Evolutionary conservation across 2,797 vertebrate species (phyloP), one percentile per base, ranked within the genome.

Genomic region (Coregonus ussuriensis): DNA sequence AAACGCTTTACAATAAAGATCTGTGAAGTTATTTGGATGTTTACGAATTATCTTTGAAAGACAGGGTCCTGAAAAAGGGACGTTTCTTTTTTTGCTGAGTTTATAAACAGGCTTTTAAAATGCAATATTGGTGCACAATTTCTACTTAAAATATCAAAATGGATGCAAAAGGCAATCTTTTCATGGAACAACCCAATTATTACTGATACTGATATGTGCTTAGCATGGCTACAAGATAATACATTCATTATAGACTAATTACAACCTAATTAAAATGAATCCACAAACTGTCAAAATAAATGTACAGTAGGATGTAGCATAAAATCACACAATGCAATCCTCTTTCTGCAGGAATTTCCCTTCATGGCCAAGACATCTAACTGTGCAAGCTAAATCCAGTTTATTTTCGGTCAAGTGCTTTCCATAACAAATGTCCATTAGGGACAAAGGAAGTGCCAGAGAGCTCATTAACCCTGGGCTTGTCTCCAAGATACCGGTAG

Each of bases 401-500:
- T 72, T 72, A 53, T 77, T 54, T 73, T 29, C 31, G 53, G 33
- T 29, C 75, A 77, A 72, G 68, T 52, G 59, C 31, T 78, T 77
- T 78, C 59, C 29, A 54, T 56, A 65, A 77, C 33, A 51, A 47
- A 77, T 54, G 70, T 41, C 70, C 41, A 18, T 72, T 53, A 72
- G 56, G 52, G 47, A 78, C 47, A 66, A 67, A 53, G 52, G 41
- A 25, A 33, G 63, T 53, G 62, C 72, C 72, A 33, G 56, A 56
- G 72, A 72, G 70, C 76, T 73, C 70, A 77, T 77, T 66, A 77
- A 67, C 51, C 71, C n/a, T 29, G 37, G 56, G 47, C 51, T 62
- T 33, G 51, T 25, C 62, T 72, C 18, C 29, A 52, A 78, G 71
- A 62, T 65, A 63, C 70, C 77, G 31, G 18, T 21, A 37, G 35